Conservation (phyloP, 2,113 vertebrate species). For the Phylloscopus trochilus region DNA sequence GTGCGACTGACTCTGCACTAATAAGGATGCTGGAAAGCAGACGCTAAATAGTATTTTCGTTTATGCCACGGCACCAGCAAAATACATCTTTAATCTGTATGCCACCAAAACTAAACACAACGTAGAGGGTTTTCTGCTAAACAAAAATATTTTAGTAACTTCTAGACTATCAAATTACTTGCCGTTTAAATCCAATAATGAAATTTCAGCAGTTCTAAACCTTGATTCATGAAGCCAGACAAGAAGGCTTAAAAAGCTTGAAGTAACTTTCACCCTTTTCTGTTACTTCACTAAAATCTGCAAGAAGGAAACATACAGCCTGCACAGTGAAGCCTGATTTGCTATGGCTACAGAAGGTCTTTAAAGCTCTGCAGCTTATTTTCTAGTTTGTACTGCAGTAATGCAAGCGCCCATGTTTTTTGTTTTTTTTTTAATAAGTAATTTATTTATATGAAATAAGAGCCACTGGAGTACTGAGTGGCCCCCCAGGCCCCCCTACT, state of each 20-base stretch:
- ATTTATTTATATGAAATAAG: background rate
- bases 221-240: background rate
- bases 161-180: background rate
- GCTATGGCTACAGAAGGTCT: background rate
- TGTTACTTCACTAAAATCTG: background rate
- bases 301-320: background rate
- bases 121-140: background rate
- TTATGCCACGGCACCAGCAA: background rate
- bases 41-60: background rate
- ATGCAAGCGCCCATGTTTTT: rapidly evolving
- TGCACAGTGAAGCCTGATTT: background rate
- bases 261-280: background rate
- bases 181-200: background rate
- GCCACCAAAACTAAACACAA: background rate
- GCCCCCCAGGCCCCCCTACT: too few species aligned
- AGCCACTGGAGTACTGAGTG: background rate
- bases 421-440: background rate
- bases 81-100: background rate
- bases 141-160: background rate
- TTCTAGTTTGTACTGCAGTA: background rate
- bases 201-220: background rate
- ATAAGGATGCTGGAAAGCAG: background rate
- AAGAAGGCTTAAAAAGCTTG: background rate
- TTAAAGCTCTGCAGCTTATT: background rate
- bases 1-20: background rate